A percentile compares a stretch with the other conserved stretches of the same genome.
These are phyloP conservation scores for Dasysyrphus albostriatus DNA, from an alignment of 2,888 invertebrate species.

Conservation along the genomic window DNA sequence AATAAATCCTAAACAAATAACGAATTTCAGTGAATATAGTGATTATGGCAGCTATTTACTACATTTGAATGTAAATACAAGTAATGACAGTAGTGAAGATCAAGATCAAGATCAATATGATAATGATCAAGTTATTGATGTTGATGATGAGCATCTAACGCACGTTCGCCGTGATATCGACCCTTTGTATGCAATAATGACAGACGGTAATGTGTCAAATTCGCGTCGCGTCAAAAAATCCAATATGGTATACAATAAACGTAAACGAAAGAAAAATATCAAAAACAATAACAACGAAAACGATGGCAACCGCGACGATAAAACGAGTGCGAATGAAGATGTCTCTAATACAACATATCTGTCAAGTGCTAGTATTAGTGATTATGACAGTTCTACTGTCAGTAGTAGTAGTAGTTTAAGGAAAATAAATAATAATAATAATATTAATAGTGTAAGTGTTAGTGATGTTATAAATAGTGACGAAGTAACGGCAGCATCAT, in stretches of 20 bases:
- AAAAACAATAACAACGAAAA: background rate
- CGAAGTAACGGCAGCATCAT: constrained; percentile 80
- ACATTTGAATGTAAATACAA: constrained; percentile 62
- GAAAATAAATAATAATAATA: constrained; percentile 18
- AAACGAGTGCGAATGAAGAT: constrained; percentile 41
- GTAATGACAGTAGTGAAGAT: constrained; percentile 76
- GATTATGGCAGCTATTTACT: constrained; percentile 63
- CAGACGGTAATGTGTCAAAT: constrained; percentile 61
- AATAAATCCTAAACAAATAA: constrained; percentile 49
- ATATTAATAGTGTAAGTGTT: constrained; percentile 59
- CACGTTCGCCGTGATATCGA: constrained; percentile 62
- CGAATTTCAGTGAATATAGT: constrained; percentile 65
- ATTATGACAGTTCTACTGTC: constrained; percentile 50
- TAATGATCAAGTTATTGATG: constrained; percentile 77
- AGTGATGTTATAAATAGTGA: constrained; percentile 67
- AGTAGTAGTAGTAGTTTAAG: constrained; percentile 50
- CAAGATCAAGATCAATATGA: constrained; percentile 77
- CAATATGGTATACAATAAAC: constrained; percentile 72
- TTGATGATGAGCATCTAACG: constrained; percentile 59
- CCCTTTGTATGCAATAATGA: constrained; percentile 60
- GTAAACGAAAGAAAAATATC: constrained; percentile 76
- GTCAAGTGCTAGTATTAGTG: constrained; percentile 72
- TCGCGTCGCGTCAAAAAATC: constrained; percentile 76
- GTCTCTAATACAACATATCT: constrained; percentile 70
- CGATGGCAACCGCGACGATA: constrained; percentile 36